A percentile compares a stretch with the other conserved stretches of the same genome.
Evolutionary conservation across 2,888 invertebrate genomes (phyloP).

Genomic region (Aleiodes alternator): DNA sequence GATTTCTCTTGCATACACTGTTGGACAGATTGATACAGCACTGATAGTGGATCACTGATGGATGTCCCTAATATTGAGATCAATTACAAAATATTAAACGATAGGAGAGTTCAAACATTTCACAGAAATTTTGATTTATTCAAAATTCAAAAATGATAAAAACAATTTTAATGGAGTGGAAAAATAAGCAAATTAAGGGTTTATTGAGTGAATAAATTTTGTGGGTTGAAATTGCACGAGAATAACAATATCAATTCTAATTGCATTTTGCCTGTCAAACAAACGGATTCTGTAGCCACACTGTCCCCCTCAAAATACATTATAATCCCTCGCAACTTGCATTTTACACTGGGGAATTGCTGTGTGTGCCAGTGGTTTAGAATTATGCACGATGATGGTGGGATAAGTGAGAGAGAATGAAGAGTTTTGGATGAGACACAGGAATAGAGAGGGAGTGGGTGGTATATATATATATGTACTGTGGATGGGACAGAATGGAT

Average conservation of each 20-base stretch:
- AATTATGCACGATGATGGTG: conserved; percentile 32
- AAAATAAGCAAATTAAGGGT: no score
- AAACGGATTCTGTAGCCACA: conserved; percentile 25
- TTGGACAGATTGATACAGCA: conserved; percentile 50
- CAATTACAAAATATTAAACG: conserved; percentile 24
- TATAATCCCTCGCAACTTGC: neutral
- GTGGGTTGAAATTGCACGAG: neutral
- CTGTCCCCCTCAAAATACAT: conserved; percentile 22
- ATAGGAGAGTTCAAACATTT: neutral
- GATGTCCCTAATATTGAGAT: conserved; percentile 9
- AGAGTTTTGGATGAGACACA: conserved; percentile 4
- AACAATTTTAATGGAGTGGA: no score
- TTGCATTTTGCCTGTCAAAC: conserved; percentile 22
- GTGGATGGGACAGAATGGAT: conserved; percentile 27
- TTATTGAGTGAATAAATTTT: neutral
- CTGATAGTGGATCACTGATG: conserved; percentile 22
- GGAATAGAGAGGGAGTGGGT: neutral
- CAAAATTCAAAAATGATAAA: no score
- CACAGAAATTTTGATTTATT: neutral
- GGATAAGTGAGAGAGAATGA: conserved; percentile 20
- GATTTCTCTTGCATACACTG: conserved; percentile 69
- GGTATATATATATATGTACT: conserved; percentile 15
- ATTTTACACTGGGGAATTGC: conserved; percentile 9
- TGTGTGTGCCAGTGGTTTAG: conserved; percentile 18
- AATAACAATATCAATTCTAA: conserved; percentile 35